Evolutionary conservation across 2,113 vertebrate genomes (phyloP).

Genomic region (Ptilonorhynchus violaceus): DNA sequence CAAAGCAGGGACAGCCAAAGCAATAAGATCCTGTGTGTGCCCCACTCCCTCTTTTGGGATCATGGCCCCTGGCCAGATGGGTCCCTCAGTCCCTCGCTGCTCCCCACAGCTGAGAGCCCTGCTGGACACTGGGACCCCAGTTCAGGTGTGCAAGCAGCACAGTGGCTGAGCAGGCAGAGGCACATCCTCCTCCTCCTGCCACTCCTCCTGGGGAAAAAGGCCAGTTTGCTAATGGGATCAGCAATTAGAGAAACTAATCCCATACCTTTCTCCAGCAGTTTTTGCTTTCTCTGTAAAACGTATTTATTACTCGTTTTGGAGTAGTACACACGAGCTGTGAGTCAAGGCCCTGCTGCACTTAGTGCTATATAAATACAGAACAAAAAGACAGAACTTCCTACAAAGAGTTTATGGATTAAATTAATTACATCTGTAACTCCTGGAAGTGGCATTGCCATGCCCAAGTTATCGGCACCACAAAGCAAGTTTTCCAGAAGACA

Average conservation of each 20-base stretch:
- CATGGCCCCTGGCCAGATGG: accelerated
- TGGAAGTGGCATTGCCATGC: background rate
- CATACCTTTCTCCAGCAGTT: background rate
- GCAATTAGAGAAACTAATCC: background rate
- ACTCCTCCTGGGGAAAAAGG: background rate
- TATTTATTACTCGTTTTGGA: background rate
- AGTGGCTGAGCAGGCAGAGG: background rate
- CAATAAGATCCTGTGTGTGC: background rate
- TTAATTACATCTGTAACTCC: background rate
- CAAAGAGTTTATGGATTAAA: background rate
- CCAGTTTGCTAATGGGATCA: background rate
- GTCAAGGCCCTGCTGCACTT: background rate
- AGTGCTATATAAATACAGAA: background rate
- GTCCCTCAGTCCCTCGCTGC: background rate
- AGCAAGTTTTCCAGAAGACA: background rate
- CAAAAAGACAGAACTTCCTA: background rate
- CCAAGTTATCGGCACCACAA: background rate
- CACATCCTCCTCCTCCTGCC: accelerated
- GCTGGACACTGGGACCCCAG: background rate
- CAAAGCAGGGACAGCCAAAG: background rate
- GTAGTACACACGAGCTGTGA: background rate
- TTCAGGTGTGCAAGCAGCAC: background rate
- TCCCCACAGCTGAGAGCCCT: background rate
- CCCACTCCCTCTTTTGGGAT: accelerated
- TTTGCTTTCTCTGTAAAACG: background rate